A percentile compares a stretch with the other conserved stretches of the same genome.
These are phyloP conservation scores for Hipposideros armiger DNA, from an alignment of 2,113 vertebrate species.

Conservation along the genomic window DNA sequence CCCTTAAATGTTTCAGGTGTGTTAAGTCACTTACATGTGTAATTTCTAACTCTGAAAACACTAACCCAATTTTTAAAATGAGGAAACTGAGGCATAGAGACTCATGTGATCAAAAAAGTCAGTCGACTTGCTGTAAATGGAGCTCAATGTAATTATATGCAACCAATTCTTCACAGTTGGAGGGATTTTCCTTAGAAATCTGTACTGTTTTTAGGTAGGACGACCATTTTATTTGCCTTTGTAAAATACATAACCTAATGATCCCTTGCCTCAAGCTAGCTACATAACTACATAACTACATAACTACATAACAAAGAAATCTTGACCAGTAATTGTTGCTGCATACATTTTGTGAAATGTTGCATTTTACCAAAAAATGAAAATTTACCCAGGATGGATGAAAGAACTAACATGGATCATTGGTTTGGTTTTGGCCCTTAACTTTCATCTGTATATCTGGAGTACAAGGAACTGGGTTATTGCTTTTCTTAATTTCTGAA, in stretches of 20 bases:
- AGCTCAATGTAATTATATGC: not conserved
- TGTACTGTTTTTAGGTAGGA: not conserved
- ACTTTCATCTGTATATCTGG: not conserved
- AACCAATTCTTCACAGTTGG: not conserved
- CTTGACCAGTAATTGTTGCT: not conserved
- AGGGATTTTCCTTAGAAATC: not conserved
- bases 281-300: not conserved
- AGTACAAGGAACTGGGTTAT: not conserved
- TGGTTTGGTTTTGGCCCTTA: not conserved
- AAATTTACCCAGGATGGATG: not conserved
- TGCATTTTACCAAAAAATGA: slow-evolving; percentile 13
- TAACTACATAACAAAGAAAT: not conserved
- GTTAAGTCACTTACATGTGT: not conserved
- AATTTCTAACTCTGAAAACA: not conserved
- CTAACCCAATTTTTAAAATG: not conserved
- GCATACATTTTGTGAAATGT: not conserved
- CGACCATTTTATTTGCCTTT: not conserved
- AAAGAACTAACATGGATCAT: not conserved
- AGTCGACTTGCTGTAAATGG: not conserved
- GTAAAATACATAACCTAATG: not conserved
- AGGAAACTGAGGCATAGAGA: not conserved
- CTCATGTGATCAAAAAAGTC: not conserved
- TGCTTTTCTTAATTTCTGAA: not conserved
- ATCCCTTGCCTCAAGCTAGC: not conserved
- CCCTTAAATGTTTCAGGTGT: not conserved